Conservation (phyloP, 2,113 vertebrate genomes). For the Trematomus loennbergii region DNA sequence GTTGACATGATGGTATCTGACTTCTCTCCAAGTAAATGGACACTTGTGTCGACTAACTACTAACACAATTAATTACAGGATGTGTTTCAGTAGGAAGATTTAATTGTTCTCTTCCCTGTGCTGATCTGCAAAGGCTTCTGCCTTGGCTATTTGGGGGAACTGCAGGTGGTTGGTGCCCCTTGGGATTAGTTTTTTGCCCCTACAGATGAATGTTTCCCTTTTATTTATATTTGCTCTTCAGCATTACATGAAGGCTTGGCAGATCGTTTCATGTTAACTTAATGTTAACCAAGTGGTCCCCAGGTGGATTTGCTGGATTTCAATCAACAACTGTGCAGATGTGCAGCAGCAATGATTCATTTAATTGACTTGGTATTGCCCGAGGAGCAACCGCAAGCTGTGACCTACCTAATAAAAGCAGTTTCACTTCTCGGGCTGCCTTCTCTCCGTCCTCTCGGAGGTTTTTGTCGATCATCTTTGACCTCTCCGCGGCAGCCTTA, state of each 20-base stretch:
- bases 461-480: conserved; percentile 97
- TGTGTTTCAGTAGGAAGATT: conserved; percentile 1
- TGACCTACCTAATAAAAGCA: conserved; percentile 91
- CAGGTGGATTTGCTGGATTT: neutral
- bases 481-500: conserved; percentile 95
- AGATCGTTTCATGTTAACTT: neutral
- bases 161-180: neutral
- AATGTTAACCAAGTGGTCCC: neutral
- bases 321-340: neutral
- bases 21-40: conserved; percentile 24
- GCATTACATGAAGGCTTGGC: too few relatives aligned
- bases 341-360: neutral
- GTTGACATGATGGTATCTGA: conserved; percentile 58
- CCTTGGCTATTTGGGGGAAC: neutral
- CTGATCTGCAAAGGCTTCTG: neutral
- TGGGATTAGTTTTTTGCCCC: neutral
- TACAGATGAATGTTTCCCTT: neutral
- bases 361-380: neutral
- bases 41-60: conserved; percentile 31
- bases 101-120: conserved; percentile 1
- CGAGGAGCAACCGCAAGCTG: neutral
- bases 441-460: conserved; percentile 96
- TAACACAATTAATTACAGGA: neutral
- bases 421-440: conserved; percentile 94
- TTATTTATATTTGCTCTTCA: neutral